Evolutionary conservation across 2,113 vertebrate species (phyloP), one percentile per base, ranked within the genome.

Genomic region (Clarias magur): DNA sequence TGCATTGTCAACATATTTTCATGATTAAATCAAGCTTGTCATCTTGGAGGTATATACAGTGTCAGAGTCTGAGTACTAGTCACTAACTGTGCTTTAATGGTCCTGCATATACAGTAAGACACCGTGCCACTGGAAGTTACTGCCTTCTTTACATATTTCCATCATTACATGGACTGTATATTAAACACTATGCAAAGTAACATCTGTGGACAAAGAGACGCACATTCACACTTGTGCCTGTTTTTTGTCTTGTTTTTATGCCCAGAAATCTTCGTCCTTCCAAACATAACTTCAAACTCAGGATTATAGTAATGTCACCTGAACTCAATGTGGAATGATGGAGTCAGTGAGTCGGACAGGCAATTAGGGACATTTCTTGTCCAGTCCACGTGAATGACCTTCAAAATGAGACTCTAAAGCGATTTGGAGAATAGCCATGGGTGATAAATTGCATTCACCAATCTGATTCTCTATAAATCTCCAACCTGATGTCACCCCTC

Each of bases 321-420:
- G 27, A 34, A 34, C 27, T 70, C 27, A 34, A 9, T 3, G 34
- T 23, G 73, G 34, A 76, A 48, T 53, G 42, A 76, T 76, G 12
- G 48, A 54, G 73, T 25, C 42, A 76, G 21, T 25, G 73, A 76
- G 73, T 76, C 38, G 53, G 73, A 76, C 42, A 54, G 21, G 73
- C n/a, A 25, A 54, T 76, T 5, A 76, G 73, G 73, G 73, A 23
- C 73, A 54, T 76, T 76, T 76, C 73, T 53, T 76, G 73, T 76
- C 73, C 42, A 3, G 42, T 4, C 23, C 42, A 53, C 48, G 25
- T n/a, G 73, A 76, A 2, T 13, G 73, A 76, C 73, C 73, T 53
- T 21, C 73, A 76, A 76, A 76, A 76, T 25, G 11, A 76, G 12
- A 53, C 73, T 54, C 21, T 16, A 54, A 80, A 80, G 75, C 21